Base-by-base conservation (phyloP, 2,888 invertebrate genomes). In the Dorcus parallelipipedus region DNA sequence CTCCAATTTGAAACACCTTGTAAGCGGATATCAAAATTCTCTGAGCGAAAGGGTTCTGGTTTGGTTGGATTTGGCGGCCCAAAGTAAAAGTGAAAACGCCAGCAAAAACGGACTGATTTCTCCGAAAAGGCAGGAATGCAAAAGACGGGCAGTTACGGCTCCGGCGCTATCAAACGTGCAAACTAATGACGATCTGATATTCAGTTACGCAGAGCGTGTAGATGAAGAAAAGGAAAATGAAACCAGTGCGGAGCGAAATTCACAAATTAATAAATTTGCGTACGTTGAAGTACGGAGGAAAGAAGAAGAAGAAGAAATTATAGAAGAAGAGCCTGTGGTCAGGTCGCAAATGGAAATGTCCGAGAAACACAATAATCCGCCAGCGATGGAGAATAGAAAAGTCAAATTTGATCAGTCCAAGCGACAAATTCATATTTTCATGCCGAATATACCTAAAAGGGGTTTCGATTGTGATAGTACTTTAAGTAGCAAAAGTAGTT, bases 41-140 rank as follows among this genome's bases (percentile, higher is more conserved):
- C 72, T 87, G 50, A 85, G 90, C 0, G 90, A 91, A 60, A 81
- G 90, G 54, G 92, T 92, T 0, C 76, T 91, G 3, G 87, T 90
- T 67, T 92, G 92, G 92, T 71, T 92, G 64, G 90, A 91, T 72
- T 33, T 33, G 26, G 26, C 26, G 3, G 26, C 26, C 4, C 26
- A 33, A 33, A 33, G 6, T 77, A 33, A 33, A 33, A 33, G 26
- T 7, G 26, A 33, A 33, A 33, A 33, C 20, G 23, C 14, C 5
- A 20, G 1, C 17, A 48, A 48, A 17, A 10, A 17, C 48, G 20
- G 3, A 48, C 14, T 33, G 4, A 20, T 3, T 20, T 20, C 20
- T 2, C 20, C 20, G 20, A 20, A 20, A 3, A 7, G 26, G 7
- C 26, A 33, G 1, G 26, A 33, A 33, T 33, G 26, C 26, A 33